These are phyloP conservation scores for Alviniconcha marisindica DNA, from an alignment of 1,140 invertebrate species.

Conservation along the genomic window DNA sequence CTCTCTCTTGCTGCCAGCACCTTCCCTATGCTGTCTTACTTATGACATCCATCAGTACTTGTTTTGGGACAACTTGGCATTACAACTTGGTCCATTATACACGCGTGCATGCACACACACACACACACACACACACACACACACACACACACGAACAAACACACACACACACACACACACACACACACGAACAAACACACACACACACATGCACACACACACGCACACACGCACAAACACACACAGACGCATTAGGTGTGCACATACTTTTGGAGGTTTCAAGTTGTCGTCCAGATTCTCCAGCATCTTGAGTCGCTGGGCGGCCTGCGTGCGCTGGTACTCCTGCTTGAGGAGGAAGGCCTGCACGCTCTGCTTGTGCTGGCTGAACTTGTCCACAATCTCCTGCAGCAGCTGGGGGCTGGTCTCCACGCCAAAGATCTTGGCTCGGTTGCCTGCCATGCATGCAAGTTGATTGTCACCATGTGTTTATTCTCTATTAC, in stretches of 20 bases:
- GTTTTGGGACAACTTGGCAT: no score
- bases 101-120: background rate
- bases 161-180: no score
- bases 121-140: background rate
- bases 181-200: no score
- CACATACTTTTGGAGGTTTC: constrained; percentile 49
- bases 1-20: no score
- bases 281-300: constrained; percentile 63
- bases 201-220: no score
- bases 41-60: no score
- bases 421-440: constrained; percentile 62
- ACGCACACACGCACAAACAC: no score
- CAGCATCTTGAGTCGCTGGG: constrained; percentile 71
- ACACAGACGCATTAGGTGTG: no score
- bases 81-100: no score
- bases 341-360: constrained; percentile 70
- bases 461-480: no score
- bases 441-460: constrained; percentile 53
- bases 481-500: no score
- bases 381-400: constrained; percentile 56
- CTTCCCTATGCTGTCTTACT: no score
- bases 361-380: constrained; percentile 68
- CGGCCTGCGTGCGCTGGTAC: constrained; percentile 67
- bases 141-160: background rate
- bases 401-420: constrained; percentile 58